Evolutionary conservation across 2,888 invertebrate species (phyloP), one percentile per base, ranked within the genome.

Genomic region (Acrobasis suavella): DNA sequence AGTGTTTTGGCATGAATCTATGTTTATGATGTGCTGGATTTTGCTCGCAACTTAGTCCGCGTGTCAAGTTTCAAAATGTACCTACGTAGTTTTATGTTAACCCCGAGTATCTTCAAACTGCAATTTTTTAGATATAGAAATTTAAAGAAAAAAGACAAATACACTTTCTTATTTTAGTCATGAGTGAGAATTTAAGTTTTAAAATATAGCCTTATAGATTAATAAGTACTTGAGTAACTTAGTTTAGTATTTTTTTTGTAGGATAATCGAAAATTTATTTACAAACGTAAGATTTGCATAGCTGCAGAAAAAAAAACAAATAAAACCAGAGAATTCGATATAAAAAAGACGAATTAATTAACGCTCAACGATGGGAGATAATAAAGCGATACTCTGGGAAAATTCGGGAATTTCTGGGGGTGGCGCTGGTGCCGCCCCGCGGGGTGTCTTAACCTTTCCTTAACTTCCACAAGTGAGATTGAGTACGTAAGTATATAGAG

Each of bases 331-430:
- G 62, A 60, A 39, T 65, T 60, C 50, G 38, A 16, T 60, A 60
- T 69, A 72, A 73, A 77, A 74, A 76, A 80, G 55, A 83, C 83
- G 76, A 82, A 89, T 86, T 86, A 90, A 90, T 89, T 87, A 89
- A 85, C 80, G 81, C 72, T 80, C 80, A 85, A 77, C 82, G 81
- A 81, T 81, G 81, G 80, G 73, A 85, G 89, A 90, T 90, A 90
- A 91, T 89, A 89, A 90, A 87, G 83, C 86, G 89, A 87, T 91
- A 91, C 90, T 91, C 86, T 85, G 80, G 83, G 86, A 82, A 84
- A 86, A 86, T 87, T 89, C 81, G 87, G 85, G 85, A 86, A 85
- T 82, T 84, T 78, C 74, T 69, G 77, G 71, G 74, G 69, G 71
- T 58, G 67, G 69, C 64, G 61, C 62, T 58, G 67, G 69, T 64